phyloP scores from a whole-genome alignment of 2,797 vertebrate genomes.

The Siniperca undulata region DNA sequence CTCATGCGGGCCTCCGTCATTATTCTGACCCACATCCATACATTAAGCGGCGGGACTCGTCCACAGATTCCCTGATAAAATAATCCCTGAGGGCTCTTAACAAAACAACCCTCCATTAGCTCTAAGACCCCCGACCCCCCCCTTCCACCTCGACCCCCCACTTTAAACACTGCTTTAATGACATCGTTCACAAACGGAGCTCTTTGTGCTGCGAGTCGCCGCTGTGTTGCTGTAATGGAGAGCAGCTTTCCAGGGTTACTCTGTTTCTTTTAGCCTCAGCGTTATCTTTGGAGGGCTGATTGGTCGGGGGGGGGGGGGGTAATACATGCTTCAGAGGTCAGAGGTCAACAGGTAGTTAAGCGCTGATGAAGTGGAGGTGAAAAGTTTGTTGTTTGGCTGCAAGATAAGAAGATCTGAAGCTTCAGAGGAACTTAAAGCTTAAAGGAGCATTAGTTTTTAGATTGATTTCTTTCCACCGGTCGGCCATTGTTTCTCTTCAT shows the following conservation, averaged over 20 bases:
- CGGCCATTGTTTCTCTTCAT: background rate
- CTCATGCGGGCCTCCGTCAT: slow-evolving; percentile 33
- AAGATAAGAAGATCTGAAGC: background rate
- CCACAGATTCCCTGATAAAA: slow-evolving; percentile 49
- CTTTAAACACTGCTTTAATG: slow-evolving; percentile 49
- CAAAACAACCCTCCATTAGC: slow-evolving; percentile 59
- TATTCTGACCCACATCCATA: slow-evolving; percentile 43
- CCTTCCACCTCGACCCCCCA: background rate
- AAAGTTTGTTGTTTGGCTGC: slow-evolving; percentile 6
- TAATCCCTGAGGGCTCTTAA: slow-evolving; percentile 32
- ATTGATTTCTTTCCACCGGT: no score
- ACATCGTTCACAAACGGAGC: slow-evolving; percentile 7
- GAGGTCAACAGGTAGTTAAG: slow-evolving; percentile 43
- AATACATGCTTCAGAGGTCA: slow-evolving; percentile 22
- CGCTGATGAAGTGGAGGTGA: slow-evolving; percentile 26
- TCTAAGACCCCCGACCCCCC: background rate
- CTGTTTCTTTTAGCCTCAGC: slow-evolving; percentile 15
- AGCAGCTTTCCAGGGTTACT: slow-evolving; percentile 42
- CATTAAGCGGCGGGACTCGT: slow-evolving; percentile 26
- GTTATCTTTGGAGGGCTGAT: slow-evolving; percentile 19
- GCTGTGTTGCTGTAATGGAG: slow-evolving; percentile 32
- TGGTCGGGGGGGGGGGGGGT: background rate
- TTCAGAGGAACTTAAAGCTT: background rate
- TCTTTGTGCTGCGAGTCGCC: slow-evolving; percentile 43
- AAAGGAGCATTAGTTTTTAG: background rate